phyloP scores from a whole-genome alignment of 2,888 invertebrate genomes.

The Erebia palarica region DNA sequence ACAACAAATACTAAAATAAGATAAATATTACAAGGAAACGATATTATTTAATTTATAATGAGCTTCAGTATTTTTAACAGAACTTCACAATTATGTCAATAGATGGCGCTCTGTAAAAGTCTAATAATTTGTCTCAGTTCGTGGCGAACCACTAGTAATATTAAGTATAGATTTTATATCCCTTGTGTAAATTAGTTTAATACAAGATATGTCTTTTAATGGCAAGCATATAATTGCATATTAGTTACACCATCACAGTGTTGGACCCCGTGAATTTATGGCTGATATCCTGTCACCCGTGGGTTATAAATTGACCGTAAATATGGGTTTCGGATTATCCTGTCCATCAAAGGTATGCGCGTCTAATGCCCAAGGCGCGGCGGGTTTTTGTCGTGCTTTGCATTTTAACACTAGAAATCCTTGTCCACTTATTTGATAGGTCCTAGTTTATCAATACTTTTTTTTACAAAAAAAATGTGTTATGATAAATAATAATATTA shows the following conservation, averaged over 20 bases:
- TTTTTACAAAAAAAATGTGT: too few species aligned
- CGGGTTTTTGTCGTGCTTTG: constrained; percentile 30
- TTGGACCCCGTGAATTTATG: constrained; percentile 32
- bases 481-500: too few species aligned
- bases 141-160: too few species aligned
- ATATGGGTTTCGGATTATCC: constrained; percentile 40
- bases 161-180: too few species aligned
- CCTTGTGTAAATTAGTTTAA: not conserved
- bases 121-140: too few species aligned
- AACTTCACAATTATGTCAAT: too few species aligned
- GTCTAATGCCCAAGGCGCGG: constrained; percentile 26
- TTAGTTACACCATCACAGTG: constrained; percentile 34
- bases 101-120: too few species aligned
- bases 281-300: constrained; percentile 39
- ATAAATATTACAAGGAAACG: too few species aligned
- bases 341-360: constrained; percentile 38
- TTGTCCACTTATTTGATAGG: constrained; percentile 1
- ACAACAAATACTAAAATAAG: too few species aligned
- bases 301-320: constrained; percentile 41
- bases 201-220: constrained; percentile 16
- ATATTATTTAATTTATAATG: too few species aligned
- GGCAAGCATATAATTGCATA: constrained; percentile 26
- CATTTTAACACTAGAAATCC: constrained; percentile 20
- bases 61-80: too few species aligned
- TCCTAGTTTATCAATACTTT: not conserved